A percentile compares a stretch with the other conserved stretches of the same genome.
Conservation (phyloP, 2,113 vertebrate genomes). For the Brachypodius melanocephalos region DNA sequence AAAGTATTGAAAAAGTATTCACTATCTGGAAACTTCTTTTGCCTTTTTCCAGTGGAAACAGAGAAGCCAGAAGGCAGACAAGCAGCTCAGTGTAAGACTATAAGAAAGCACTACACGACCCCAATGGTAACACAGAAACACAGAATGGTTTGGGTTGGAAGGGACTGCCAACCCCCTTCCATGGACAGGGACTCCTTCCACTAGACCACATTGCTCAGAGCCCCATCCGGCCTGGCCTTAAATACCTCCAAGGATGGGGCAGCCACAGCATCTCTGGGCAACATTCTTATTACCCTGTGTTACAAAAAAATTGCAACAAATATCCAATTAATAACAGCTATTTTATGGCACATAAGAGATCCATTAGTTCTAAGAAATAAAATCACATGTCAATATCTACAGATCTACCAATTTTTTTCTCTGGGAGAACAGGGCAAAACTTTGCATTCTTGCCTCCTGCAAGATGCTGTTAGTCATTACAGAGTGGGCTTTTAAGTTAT, state of each 20-base stretch:
- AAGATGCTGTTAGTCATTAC: constrained; percentile 21
- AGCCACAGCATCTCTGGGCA: not conserved
- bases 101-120: not conserved
- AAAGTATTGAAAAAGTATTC: not conserved
- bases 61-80: not conserved
- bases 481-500: not conserved
- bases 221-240: not conserved
- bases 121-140: not conserved
- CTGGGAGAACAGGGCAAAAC: not conserved
- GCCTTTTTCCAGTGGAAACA: not conserved
- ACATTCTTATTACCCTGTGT: not conserved
- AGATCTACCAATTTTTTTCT: not conserved
- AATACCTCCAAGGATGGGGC: not conserved
- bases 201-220: not conserved
- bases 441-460: not conserved
- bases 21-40: not conserved
- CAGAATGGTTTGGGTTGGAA: not conserved
- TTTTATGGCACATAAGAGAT: not conserved
- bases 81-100: not conserved
- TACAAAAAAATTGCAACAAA: not conserved
- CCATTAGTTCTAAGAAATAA: not conserved
- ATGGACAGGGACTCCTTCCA: not conserved
- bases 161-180: not conserved
- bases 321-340: not conserved
- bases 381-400: not conserved